Percentiles rank a stretch among this genome's conserved stretches.
Conservation (phyloP, 1,140 invertebrate species). For the Plectus sambesii region DNA sequence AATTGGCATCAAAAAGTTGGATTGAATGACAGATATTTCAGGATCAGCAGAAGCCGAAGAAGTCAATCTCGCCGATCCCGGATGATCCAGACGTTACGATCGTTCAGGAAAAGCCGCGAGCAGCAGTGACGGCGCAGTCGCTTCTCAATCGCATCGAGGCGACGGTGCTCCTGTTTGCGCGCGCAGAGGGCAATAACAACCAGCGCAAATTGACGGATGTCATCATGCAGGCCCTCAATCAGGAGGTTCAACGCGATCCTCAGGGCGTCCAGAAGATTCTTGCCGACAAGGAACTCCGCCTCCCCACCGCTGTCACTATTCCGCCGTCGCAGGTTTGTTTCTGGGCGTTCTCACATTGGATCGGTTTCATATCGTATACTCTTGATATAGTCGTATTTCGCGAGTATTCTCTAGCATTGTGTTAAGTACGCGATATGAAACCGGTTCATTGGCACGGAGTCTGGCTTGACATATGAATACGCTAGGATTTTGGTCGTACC, state of each 20-base stretch:
- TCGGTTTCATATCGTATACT: background rate
- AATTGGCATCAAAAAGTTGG: too few relatives aligned
- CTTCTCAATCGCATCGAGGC: background rate
- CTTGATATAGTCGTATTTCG: too few relatives aligned
- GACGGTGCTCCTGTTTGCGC: constrained; percentile 9
- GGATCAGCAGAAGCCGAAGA: too few relatives aligned
- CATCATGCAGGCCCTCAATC: constrained; percentile 39
- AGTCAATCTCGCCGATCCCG: constrained; percentile 26
- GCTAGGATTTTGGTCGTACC: too few relatives aligned
- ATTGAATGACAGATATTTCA: too few relatives aligned
- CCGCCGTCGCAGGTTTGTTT: constrained; percentile 35
- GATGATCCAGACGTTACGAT: constrained; percentile 27
- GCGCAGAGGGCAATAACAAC: constrained; percentile 25
- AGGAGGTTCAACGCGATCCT: constrained; percentile 35
- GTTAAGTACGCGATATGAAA: too few relatives aligned
- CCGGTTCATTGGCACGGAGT: too few relatives aligned
- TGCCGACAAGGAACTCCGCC: constrained; percentile 43
- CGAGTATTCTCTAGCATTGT: too few relatives aligned
- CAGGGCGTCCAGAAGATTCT: constrained; percentile 39
- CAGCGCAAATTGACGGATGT: constrained; percentile 41
- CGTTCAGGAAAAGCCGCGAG: constrained; percentile 7
- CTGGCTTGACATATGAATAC: too few relatives aligned
- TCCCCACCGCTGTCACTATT: constrained; percentile 43
- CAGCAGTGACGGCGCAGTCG: constrained; percentile 9
- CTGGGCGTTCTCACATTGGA: too few relatives aligned